Base-by-base conservation (phyloP, 2,797 vertebrate genomes). In the Trachops cirrhosus region DNA sequence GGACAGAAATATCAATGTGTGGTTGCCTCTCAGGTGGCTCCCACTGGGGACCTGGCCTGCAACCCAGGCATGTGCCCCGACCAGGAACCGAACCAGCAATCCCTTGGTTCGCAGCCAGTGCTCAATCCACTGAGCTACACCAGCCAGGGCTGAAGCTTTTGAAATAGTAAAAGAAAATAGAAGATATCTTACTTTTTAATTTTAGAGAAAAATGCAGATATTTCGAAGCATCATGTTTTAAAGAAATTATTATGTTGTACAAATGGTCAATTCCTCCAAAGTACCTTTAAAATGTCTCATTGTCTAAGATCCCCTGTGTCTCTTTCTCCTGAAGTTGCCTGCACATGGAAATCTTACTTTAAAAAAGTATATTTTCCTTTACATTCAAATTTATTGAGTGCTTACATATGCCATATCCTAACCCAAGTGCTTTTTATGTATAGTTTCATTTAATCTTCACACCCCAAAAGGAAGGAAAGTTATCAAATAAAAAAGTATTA, bases 291-390 rank as follows among this genome's bases (percentile, higher is more conserved):
- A 92, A 78, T 82, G 6, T 82, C n/a, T 85, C 34, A 64, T 8
- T 67, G 39, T 26, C 68, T 68, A 93, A 89, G 46, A 67, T 15
- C n/a, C 19, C 37, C 14, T 34, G 18, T 91, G n/a, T 84, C 9
- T 85, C 24, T 74, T 88, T 74, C 26, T 83, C n/a, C n/a, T 70
- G 12, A 91, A 88, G 50, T 80, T 52, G 57, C 37, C 46, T 48
- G 9, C 21, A 80, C 3, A 59, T 18, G 48, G 16, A 83, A 78
- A 91, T 93, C 41, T 64, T 89, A 85, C n/a, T 46, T 75, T 37
- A 50, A 93, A 94, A 95, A 95, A 92, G 24, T n/a, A 67, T 39
- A 77, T 64, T 82, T 91, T 91, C 10, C 16, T 87, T 91, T 83
- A 46, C 78, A 84, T 21, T 62, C 44, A 79, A 44, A 78, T 93